Conservation (phyloP, 2,797 vertebrate species). For the Typhlichthys subterraneus region DNA sequence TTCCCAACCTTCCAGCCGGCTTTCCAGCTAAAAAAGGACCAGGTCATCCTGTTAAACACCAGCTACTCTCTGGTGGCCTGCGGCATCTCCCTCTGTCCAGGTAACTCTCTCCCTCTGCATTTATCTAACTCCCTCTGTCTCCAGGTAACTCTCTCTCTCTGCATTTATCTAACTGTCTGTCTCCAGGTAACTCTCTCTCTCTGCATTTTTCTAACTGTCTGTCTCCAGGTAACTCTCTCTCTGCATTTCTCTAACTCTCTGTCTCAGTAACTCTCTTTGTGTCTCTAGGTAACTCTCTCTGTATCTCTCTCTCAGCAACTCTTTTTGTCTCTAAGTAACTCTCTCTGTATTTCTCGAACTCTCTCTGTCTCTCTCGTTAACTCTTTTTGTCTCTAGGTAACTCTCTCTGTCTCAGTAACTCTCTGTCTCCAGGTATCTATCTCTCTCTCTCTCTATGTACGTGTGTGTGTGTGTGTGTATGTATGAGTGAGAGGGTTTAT, state of each 20-base stretch:
- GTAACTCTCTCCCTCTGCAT: conserved; percentile 46
- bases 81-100: conserved; percentile 83
- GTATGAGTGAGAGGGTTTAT: no score
- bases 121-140: conserved; percentile 33
- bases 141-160: conserved; percentile 57
- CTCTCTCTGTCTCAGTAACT: neutral
- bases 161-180: neutral
- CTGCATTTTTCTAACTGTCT: neutral
- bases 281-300: neutral
- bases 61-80: conserved; percentile 95
- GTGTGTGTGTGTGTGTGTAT: no score
- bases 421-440: no score
- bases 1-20: conserved; percentile 96
- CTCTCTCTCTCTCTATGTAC: no score
- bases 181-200: neutral
- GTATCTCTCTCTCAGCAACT: neutral
- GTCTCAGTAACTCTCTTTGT: neutral
- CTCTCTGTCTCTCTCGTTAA: neutral
- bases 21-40: conserved; percentile 94
- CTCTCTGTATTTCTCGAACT: neutral
- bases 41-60: conserved; percentile 92
- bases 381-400: neutral
- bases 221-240: neutral
- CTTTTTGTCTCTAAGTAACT: neutral
- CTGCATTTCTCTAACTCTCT: neutral